A percentile compares a stretch with the other conserved stretches of the same genome.
These are phyloP conservation scores for Labeo rohita DNA, from an alignment of 2,113 vertebrate genomes.

Conservation along the genomic window DNA sequence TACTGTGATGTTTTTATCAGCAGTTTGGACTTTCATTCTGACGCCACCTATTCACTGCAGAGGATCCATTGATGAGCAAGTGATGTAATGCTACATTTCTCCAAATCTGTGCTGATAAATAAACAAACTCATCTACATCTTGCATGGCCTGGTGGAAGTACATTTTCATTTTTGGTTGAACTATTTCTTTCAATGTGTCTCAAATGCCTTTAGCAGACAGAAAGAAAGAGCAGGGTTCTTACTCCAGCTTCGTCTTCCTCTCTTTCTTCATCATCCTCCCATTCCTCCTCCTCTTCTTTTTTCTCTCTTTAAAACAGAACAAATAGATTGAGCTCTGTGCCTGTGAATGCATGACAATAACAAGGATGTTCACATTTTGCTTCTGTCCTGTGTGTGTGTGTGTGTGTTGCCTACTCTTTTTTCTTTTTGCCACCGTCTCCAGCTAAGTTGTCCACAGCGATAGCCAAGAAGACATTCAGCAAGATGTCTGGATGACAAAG, in stretches of 20 bases:
- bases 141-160: neutral
- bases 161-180: neutral
- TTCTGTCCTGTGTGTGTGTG: neutral
- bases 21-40: too few species aligned
- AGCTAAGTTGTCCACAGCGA: slow-evolving; percentile 79
- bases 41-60: too few species aligned
- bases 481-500: slow-evolving; percentile 71
- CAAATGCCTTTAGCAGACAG: neutral
- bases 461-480: slow-evolving; percentile 80
- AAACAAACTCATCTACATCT: too few species aligned
- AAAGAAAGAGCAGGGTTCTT: neutral
- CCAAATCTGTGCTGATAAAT: too few species aligned
- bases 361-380: neutral
- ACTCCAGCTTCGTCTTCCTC: slow-evolving; percentile 58
- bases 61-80: too few species aligned
- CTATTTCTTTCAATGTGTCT: neutral
- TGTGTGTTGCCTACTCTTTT: slow-evolving; percentile 66
- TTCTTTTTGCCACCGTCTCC: slow-evolving; percentile 72
- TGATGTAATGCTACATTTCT: too few species aligned
- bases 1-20: too few species aligned
- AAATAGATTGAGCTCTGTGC: neutral
- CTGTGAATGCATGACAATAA: neutral
- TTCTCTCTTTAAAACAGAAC: slow-evolving; percentile 53
- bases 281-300: slow-evolving; percentile 57
- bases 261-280: slow-evolving; percentile 60